Evolutionary conservation across 2,797 vertebrate species (phyloP), one percentile per base, ranked within the genome.

Genomic region (Petrocephalus sullivani): DNA sequence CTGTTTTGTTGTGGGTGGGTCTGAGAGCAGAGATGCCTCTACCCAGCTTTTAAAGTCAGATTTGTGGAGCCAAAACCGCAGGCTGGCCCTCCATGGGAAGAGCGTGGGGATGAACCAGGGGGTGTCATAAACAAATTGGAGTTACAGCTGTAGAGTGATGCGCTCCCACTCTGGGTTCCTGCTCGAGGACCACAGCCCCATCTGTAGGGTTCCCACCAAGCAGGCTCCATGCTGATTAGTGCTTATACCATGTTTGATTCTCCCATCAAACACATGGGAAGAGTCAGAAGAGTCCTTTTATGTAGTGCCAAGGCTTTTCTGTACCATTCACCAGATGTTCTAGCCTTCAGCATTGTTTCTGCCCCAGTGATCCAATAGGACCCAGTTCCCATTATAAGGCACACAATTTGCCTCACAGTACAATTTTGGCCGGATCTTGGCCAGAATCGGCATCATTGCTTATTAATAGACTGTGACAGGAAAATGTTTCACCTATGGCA

Each of bases 301-400:
- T 84, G 21, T 23, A 64, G n/a, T 67, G 81, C 87, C 58, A 88
- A 58, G 16, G 57, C 81, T 84, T 88, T 88, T 88, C 41, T 5
- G 4, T 41, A 81, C 87, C 10, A 28, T 81, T 82, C 81, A 28
- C 78, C 58, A 53, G 37, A 58, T 58, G 71, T 58, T 6, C 28
- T 60, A 9, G 37, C 5, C 57, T 16, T 58, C 54, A 28, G 37
- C 21, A 19, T 88, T 53, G 16, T 12, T 85, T 23, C 14, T 16
- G 16, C n/a, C 14, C 14, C 23, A 28, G 6, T 58, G 56, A 4
- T 60, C 33, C 4, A 37, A 33, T 56, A 85, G 54, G 12, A 58
- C 23, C 23, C 28, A 49, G 53, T 85, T 33, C 56, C 3, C 23
- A 85, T 53, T 54, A 41, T 85, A 56, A 33, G 58, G 21, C 9